Percentiles rank a stretch among this genome's conserved stretches.
Conservation (phyloP, 2,888 invertebrate genomes). For the Cremastinae sp. region DNA sequence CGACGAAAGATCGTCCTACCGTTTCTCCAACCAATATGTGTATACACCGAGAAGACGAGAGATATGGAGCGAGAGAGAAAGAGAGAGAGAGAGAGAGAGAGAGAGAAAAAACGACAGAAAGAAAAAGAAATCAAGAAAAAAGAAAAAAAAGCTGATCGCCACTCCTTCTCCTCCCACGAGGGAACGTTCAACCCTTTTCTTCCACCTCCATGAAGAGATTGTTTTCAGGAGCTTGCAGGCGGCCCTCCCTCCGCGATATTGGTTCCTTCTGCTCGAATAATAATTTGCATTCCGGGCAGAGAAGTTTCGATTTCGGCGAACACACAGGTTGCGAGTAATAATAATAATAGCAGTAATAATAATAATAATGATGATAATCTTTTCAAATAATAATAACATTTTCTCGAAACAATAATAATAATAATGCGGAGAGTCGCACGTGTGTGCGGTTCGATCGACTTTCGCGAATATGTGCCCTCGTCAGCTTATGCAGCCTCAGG, state of each 20-base stretch:
- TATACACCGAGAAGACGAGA: background rate
- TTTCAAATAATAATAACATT: too few relatives aligned
- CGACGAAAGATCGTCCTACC: conserved; percentile 54
- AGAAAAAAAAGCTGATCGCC: conserved; percentile 20
- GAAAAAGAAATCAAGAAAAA: background rate
- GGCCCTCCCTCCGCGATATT: conserved; percentile 29
- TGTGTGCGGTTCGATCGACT: conserved; percentile 41
- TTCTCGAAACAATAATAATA: too few relatives aligned
- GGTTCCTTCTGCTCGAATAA: conserved; percentile 54
- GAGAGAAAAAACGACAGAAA: conserved; percentile 3
- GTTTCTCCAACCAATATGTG: conserved; percentile 7
- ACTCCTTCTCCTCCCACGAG: conserved; percentile 43
- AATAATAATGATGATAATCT: background rate
- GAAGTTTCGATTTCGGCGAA: conserved; percentile 22
- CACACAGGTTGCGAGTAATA: conserved; percentile 44
- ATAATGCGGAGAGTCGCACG: background rate
- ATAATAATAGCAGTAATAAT: background rate
- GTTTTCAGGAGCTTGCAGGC: conserved; percentile 47
- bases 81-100: background rate
- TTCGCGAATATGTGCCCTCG: conserved; percentile 30
- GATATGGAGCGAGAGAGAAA: too few relatives aligned
- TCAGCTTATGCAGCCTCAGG: conserved; percentile 11
- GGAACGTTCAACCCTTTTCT: conserved; percentile 59
- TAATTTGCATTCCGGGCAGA: conserved; percentile 63
- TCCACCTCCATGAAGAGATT: conserved; percentile 65